Evolutionary conservation across 2,113 vertebrate species (phyloP).

Genomic region (Gorsachius goisagi): DNA sequence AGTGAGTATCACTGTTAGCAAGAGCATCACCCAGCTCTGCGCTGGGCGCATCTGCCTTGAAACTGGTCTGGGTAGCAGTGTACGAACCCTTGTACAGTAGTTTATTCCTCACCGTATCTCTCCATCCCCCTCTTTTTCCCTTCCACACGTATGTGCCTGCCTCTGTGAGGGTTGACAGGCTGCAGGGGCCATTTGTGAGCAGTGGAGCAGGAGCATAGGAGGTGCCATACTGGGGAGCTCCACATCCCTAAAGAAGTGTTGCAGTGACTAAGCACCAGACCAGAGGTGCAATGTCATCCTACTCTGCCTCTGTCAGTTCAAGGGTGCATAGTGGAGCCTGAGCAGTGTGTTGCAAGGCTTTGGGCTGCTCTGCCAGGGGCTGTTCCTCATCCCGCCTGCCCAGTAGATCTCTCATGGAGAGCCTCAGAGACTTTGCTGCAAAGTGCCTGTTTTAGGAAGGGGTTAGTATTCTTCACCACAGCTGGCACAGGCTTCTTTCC

Average conservation of each 20-base stretch:
- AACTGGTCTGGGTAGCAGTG: background rate
- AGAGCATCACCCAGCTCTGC: background rate
- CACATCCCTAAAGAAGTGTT: background rate
- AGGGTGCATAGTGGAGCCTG: background rate
- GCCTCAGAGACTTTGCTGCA: background rate
- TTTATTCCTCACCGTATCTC: background rate
- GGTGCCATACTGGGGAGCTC: background rate
- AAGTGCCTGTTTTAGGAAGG: background rate
- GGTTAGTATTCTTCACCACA: background rate
- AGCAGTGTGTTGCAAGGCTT: background rate
- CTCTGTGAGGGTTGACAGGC: background rate
- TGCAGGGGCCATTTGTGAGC: background rate
- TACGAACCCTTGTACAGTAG: fast-evolving
- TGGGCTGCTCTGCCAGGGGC: background rate
- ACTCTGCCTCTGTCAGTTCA: background rate
- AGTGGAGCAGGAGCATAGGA: background rate
- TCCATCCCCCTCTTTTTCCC: background rate
- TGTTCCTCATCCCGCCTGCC: background rate
- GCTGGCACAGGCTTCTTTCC: background rate
- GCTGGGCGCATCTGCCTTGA: background rate
- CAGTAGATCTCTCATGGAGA: background rate
- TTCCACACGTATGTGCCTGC: background rate
- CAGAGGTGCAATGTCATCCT: background rate
- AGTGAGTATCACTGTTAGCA: background rate
- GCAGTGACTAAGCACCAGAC: background rate